Evolutionary conservation across 2,888 invertebrate genomes (phyloP).

Genomic region (Nycteola revayana): DNA sequence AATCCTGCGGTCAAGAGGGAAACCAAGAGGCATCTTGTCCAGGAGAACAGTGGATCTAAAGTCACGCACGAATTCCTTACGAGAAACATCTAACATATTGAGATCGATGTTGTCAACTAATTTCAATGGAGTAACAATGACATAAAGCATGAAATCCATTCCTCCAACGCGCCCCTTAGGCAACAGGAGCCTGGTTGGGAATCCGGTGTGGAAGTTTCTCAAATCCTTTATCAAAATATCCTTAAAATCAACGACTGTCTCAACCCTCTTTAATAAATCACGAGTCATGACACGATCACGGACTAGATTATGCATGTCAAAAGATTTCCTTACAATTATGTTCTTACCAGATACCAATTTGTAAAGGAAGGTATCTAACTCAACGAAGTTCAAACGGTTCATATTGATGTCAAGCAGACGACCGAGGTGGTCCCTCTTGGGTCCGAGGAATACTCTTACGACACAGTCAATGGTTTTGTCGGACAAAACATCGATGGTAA

Average conservation of each 20-base stretch:
- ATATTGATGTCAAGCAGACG: constrained; percentile 79
- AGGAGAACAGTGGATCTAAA: constrained; percentile 67
- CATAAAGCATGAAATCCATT: constrained; percentile 84
- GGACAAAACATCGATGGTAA: constrained; percentile 79
- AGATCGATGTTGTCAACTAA: constrained; percentile 63
- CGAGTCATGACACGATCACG: constrained; percentile 85
- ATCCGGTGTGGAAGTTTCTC: constrained; percentile 82
- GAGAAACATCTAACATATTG: constrained; percentile 61
- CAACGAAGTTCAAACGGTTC: constrained; percentile 84
- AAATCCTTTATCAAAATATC: constrained; percentile 58
- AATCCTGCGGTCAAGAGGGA: constrained; percentile 87
- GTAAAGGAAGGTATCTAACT: constrained; percentile 84
- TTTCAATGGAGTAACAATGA: constrained; percentile 82
- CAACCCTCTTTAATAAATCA: constrained; percentile 84
- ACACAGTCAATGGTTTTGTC: constrained; percentile 82
- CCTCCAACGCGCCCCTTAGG: constrained; percentile 87
- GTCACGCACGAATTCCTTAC: constrained; percentile 65
- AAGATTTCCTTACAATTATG: constrained; percentile 83
- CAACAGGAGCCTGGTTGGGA: constrained; percentile 86
- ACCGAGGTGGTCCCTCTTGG: constrained; percentile 84
- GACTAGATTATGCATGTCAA: constrained; percentile 84
- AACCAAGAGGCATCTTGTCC: constrained; percentile 86
- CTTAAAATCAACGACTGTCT: constrained; percentile 69
- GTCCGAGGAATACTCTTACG: constrained; percentile 86
- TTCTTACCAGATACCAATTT: constrained; percentile 85